These are phyloP conservation scores for Sebastes cheni DNA, from an alignment of 2,797 vertebrate species.

Conservation along the genomic window DNA sequence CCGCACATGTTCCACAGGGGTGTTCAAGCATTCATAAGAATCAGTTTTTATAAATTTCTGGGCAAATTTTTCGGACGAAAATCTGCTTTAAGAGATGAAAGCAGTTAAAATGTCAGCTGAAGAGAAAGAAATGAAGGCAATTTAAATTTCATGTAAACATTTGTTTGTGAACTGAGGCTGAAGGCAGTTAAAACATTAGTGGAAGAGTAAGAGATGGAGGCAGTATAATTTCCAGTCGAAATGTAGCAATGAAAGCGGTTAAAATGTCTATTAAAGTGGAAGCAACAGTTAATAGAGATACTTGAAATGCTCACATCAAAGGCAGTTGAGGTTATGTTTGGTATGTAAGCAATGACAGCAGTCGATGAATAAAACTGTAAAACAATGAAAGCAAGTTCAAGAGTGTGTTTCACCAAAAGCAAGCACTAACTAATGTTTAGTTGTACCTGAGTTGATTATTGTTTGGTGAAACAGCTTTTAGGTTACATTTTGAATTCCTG, in stretches of 20 bases:
- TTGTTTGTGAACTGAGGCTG: background rate
- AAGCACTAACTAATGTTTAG: background rate
- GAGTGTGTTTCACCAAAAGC: background rate
- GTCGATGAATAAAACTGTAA: background rate
- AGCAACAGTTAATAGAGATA: background rate
- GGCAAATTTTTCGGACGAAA: too few species aligned
- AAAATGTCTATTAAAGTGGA: background rate
- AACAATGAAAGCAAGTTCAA: background rate
- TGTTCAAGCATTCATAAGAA: too few species aligned
- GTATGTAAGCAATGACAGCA: background rate
- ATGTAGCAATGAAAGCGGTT: background rate
- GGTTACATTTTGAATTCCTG: background rate
- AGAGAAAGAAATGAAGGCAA: background rate
- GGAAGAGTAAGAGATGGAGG: background rate
- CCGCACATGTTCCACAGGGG: rapidly evolving
- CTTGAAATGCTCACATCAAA: background rate
- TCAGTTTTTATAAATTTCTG: too few species aligned
- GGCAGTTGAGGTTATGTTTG: background rate
- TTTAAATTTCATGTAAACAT: background rate
- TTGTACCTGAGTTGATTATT: background rate
- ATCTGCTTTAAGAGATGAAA: background rate
- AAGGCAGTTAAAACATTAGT: background rate
- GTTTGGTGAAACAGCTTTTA: background rate
- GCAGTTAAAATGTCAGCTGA: slow-evolving; percentile 2
- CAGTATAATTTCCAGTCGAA: background rate